These are phyloP conservation scores for Perizoma flavofasciatum DNA, from an alignment of 2,888 invertebrate genomes.

Conservation along the genomic window DNA sequence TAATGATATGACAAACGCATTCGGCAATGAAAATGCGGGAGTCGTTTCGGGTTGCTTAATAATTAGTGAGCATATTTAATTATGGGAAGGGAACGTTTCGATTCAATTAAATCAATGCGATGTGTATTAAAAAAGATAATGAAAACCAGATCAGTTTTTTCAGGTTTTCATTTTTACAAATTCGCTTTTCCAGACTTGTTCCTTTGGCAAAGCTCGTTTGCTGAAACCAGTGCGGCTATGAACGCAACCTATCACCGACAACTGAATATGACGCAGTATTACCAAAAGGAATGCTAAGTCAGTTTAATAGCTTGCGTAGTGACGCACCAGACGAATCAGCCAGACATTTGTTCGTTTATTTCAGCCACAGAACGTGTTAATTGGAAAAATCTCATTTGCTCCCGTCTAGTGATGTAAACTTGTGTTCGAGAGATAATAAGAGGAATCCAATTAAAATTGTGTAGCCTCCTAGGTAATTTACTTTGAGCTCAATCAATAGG, in stretches of 20 bases:
- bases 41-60: slow-evolving; percentile 33
- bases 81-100: slow-evolving; percentile 28
- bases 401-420: slow-evolving; percentile 61
- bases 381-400: slow-evolving; percentile 74
- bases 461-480: slow-evolving; percentile 17
- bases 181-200: too few species aligned
- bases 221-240: too few species aligned
- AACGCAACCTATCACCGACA: background rate
- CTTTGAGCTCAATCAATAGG: slow-evolving; percentile 4
- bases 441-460: slow-evolving; percentile 31
- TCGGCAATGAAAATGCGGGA: slow-evolving; percentile 55
- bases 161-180: too few species aligned
- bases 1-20: slow-evolving; percentile 54
- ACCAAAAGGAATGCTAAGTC: slow-evolving; percentile 56
- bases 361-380: slow-evolving; percentile 59
- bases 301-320: slow-evolving; percentile 51
- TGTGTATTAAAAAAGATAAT: background rate
- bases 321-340: slow-evolving; percentile 39
- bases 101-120: slow-evolving; percentile 2
- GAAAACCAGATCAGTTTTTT: too few species aligned
- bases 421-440: slow-evolving; percentile 49
- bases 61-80: slow-evolving; percentile 36
- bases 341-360: slow-evolving; percentile 60
- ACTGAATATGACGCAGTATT: slow-evolving; percentile 31
- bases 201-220: too few species aligned